Base-by-base conservation (phyloP, 2,888 invertebrate species). In the Phasia obesa region DNA sequence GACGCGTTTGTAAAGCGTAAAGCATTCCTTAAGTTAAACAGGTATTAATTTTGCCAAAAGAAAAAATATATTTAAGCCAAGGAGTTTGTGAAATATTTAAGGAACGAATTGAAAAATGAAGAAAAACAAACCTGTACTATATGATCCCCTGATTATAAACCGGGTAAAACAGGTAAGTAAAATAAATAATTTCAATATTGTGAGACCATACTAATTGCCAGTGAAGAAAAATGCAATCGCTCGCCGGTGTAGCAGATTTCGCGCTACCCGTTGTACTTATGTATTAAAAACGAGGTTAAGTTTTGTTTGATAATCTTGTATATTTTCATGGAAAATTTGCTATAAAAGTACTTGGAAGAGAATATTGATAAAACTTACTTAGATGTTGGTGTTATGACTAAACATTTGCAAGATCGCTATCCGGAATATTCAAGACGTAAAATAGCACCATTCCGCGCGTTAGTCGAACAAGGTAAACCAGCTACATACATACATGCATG, bases 311-410 rank as follows among this genome's bases (percentile, higher is more conserved):
- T 62, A 79, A 65, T 76, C 42, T 69, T 55, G 73, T 78, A 25
- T 65, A 75, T 73, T 17, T 67, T 9, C 42, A 19, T 64, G 11
- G 3, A 21, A 42, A 5, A n/a, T 53, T 35, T 42, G 17, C 11
- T 19, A 2, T 7, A 51, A 49, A 15, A 86, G 86, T 97, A 97
- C 90, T 93, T 97, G 87, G 95, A 95, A 85, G 95, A 95, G 87
- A 96, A 96, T 92, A 95, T 95, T 84, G 94, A 96, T 87, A 94
- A 95, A 91, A 94, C 95, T 7, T 96, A 94, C 89, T 94, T 97
- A 85, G 96, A 97, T 93, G 95, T 97, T 77, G 94, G 95, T 89
- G 94, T 94, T 88, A 96, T 97, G 96, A 95, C 96, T 86, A 95
- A 95, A 90, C 93, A 94, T 86, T 93, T 97, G 69, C 95, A 96